Evolutionary conservation across 2,888 invertebrate species (phyloP).

Genomic region (Drosophila limbata): DNA sequence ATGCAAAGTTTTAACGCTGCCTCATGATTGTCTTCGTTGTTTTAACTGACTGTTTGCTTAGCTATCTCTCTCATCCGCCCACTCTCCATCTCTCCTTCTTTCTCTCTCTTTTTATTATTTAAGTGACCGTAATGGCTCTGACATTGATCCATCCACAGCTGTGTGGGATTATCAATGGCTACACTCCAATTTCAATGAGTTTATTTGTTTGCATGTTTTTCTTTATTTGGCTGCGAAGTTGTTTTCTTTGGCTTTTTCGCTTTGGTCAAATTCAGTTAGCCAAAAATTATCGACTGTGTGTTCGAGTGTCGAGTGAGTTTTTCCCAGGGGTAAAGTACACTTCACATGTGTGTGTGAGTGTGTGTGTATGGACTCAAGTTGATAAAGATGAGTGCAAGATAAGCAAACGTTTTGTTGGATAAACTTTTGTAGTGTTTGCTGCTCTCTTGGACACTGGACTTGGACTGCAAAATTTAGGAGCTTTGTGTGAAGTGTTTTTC

Average conservation of each 20-base stretch:
- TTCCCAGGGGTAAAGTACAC: slow-evolving; percentile 15
- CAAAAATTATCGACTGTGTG: slow-evolving; percentile 72
- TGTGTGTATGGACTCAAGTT: slow-evolving; percentile 28
- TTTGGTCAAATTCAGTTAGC: slow-evolving; percentile 71
- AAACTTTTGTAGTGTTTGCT: slow-evolving; percentile 55
- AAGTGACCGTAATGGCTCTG: slow-evolving; percentile 63
- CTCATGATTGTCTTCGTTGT: slow-evolving; percentile 5
- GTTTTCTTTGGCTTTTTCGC: slow-evolving; percentile 43
- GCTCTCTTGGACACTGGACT: slow-evolving; percentile 32
- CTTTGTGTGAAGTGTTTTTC: slow-evolving; percentile 45
- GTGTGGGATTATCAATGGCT: slow-evolving; percentile 33
- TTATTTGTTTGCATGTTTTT: slow-evolving; percentile 64
- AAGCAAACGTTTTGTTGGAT: slow-evolving; percentile 61
- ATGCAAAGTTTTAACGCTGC: slow-evolving; percentile 35
- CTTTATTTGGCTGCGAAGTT: slow-evolving; percentile 42
- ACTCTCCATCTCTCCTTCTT: slow-evolving; percentile 17
- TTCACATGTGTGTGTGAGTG: slow-evolving; percentile 2
- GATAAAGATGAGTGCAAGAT: slow-evolving; percentile 63
- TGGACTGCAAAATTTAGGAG: slow-evolving; percentile 34
- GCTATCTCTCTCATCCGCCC: slow-evolving; percentile 7
- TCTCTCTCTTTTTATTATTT: slow-evolving; percentile 22
- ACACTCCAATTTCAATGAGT: slow-evolving; percentile 52
- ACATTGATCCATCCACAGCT: slow-evolving; percentile 41
- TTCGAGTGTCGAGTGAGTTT: slow-evolving; percentile 48
- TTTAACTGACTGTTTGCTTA: slow-evolving; percentile 35